Conservation (phyloP, 1,140 invertebrate genomes). For the Brachionus rotundiformis region DNA sequence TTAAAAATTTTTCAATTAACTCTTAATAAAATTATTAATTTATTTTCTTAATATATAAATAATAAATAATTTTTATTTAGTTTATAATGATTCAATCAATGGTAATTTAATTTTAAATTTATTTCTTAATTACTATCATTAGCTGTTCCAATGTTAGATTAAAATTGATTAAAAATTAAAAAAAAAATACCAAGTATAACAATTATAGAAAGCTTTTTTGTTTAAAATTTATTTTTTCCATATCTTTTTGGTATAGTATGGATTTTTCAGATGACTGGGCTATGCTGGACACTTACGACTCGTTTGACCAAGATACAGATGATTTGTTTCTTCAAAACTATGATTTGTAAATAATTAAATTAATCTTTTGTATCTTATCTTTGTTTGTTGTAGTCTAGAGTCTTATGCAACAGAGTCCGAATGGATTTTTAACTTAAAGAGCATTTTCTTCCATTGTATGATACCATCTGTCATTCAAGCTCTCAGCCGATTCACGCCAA, state of each 20-base stretch:
- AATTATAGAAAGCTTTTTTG: not conserved
- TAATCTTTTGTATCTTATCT: not conserved
- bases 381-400: not conserved
- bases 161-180: not conserved
- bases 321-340: not conserved
- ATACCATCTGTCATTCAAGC: slow-evolving; percentile 4
- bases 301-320: not conserved
- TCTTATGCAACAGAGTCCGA: not conserved
- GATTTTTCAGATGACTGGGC: slow-evolving; percentile 11
- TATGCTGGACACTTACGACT: not conserved
- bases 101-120: no score
- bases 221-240: not conserved
- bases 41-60: no score
- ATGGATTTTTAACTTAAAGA: slow-evolving; percentile 26
- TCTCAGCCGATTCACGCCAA: not conserved
- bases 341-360: slow-evolving; percentile 1
- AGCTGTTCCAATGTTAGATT: not conserved
- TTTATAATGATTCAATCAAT: no score
- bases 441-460: not conserved
- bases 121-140: no score
- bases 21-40: no score
- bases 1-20: no score
- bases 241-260: not conserved
- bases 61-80: no score
- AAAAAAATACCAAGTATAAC: not conserved